phyloP scores from a whole-genome alignment of 2,797 vertebrate species.

The Premnoplex brunnescens region DNA sequence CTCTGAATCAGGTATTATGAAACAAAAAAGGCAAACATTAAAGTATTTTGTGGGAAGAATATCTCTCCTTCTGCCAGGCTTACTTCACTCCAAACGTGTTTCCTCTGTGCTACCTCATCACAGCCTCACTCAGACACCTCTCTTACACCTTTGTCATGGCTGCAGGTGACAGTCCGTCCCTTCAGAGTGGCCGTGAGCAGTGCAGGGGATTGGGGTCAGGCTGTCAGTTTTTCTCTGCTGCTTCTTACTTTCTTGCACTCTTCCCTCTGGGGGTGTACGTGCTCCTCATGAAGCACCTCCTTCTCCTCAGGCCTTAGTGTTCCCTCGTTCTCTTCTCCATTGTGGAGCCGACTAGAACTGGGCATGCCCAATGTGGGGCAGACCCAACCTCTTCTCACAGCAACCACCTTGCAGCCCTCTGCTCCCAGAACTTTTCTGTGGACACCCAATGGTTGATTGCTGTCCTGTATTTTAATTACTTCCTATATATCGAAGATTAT shows the following conservation, averaged over 20 bases:
- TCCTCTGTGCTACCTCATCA: neutral
- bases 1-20: neutral
- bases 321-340: neutral
- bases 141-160: neutral
- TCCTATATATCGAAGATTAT: neutral
- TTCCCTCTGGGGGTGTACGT: neutral
- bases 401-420: neutral
- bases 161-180: neutral
- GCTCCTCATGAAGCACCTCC: neutral
- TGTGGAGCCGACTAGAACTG: neutral
- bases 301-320: neutral
- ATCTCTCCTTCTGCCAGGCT: neutral
- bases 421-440: neutral
- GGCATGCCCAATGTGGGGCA: neutral
- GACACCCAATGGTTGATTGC: neutral
- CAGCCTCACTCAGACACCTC: neutral
- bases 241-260: neutral
- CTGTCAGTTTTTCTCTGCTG: neutral
- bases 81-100: neutral
- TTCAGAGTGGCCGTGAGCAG: neutral
- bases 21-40: neutral
- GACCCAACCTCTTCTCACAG: neutral
- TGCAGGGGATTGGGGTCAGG: neutral
- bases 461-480: neutral
- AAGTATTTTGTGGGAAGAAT: neutral